Conservation (phyloP, 1,140 invertebrate species). For the Scaptomyza montana region DNA sequence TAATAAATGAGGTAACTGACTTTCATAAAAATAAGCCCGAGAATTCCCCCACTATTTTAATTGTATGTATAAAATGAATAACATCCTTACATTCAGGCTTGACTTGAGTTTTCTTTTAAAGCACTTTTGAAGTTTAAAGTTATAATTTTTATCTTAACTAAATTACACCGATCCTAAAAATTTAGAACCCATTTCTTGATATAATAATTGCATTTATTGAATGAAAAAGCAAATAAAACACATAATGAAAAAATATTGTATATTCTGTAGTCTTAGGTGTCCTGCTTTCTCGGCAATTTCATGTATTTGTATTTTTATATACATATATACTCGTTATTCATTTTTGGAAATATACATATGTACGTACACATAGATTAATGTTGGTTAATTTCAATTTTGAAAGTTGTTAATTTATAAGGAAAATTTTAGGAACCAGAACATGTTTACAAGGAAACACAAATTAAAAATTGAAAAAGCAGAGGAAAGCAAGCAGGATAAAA, state of each 20-base stretch:
- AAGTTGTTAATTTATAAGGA: slow-evolving; percentile 62
- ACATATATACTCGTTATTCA: slow-evolving; percentile 43
- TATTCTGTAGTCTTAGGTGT: slow-evolving; percentile 59
- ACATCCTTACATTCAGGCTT: background rate
- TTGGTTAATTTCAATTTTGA: slow-evolving; percentile 63
- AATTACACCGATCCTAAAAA: background rate
- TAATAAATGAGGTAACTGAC: background rate
- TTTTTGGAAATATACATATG: slow-evolving; percentile 33
- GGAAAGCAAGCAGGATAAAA: slow-evolving; percentile 55
- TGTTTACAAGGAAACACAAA: slow-evolving; percentile 63
- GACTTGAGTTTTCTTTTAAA: no score
- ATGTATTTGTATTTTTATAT: slow-evolving; percentile 50
- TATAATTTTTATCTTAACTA: background rate
- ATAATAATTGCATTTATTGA: slow-evolving; percentile 9
- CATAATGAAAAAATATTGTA: background rate
- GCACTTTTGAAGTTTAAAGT: no score
- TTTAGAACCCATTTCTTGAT: background rate
- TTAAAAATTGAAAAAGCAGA: slow-evolving; percentile 49
- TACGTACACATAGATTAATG: slow-evolving; percentile 36
- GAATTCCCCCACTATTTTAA: no score
- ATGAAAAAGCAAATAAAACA: slow-evolving; percentile 31
- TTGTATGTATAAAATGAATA: background rate
- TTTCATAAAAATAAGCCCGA: background rate
- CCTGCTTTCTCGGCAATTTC: slow-evolving; percentile 83
- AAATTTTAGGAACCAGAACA: slow-evolving; percentile 75